Evolutionary conservation across 1,140 invertebrate species (phyloP).

Genomic region (Aleiodes sp.): DNA sequence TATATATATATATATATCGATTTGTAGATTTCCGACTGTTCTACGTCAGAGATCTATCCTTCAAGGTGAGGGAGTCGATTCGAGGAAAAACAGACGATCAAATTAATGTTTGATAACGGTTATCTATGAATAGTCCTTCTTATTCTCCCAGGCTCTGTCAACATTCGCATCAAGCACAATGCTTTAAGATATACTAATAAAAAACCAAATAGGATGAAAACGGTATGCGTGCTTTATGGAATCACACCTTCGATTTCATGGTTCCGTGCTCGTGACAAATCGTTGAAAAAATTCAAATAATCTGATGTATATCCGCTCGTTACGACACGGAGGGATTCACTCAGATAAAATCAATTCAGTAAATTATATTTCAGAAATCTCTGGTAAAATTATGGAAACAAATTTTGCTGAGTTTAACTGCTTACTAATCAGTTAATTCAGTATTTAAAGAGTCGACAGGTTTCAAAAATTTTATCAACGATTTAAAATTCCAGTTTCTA

Average conservation of each 20-base stretch:
- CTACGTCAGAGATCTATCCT: too few species aligned
- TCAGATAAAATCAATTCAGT: neutral
- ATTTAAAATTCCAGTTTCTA: neutral
- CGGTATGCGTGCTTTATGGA: neutral
- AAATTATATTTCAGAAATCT: neutral
- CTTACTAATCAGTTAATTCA: neutral
- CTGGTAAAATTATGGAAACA: neutral
- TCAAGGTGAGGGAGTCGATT: too few species aligned
- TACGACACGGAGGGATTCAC: neutral
- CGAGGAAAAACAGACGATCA: too few species aligned
- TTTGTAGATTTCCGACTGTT: too few species aligned
- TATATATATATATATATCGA: too few species aligned
- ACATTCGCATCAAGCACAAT: too few species aligned
- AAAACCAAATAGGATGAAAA: neutral
- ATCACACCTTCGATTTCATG: neutral
- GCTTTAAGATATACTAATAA: neutral
- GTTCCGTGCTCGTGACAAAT: neutral
- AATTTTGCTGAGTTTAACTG: neutral
- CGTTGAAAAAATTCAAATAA: conserved; percentile 11
- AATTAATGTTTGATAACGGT: neutral
- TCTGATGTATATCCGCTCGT: conserved; percentile 8
- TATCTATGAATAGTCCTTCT: neutral
- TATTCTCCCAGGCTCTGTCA: neutral
- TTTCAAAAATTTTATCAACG: neutral
- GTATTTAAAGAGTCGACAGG: neutral